Evolutionary conservation across 2,888 invertebrate species (phyloP).

Genomic region (Cryptosula pallasiana): DNA sequence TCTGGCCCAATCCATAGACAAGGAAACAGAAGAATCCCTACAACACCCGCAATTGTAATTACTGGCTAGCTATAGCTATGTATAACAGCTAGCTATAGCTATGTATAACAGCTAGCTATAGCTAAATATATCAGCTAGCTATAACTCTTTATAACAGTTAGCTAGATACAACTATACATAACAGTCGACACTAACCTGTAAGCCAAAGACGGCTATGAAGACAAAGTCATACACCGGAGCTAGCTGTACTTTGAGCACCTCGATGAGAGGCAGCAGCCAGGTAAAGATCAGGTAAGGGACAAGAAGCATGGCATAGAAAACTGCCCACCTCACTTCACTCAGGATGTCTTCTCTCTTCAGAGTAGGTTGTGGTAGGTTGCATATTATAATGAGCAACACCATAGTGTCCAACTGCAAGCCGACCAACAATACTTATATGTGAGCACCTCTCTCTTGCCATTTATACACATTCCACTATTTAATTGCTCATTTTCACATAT

Average conservation of each 20-base stretch:
- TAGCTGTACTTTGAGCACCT: background rate
- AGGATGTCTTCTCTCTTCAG: slow-evolving; percentile 19
- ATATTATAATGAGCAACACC: slow-evolving; percentile 7
- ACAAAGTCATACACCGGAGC: background rate
- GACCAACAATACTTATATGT: no score
- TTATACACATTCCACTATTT: no score
- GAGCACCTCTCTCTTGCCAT: no score
- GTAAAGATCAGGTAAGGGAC: background rate
- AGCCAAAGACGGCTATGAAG: background rate
- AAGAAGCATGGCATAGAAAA: background rate
- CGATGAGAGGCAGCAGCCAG: slow-evolving; percentile 6
- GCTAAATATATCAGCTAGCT: no score
- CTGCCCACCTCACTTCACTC: slow-evolving; percentile 9
- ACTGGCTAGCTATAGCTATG: background rate
- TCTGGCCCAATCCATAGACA: slow-evolving; percentile 7
- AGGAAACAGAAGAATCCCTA: slow-evolving; percentile 24
- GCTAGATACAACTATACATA: no score
- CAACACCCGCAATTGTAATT: background rate
- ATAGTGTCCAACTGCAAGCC: background rate
- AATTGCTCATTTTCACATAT: no score
- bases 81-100: no score
- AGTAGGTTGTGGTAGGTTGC: slow-evolving; percentile 22
- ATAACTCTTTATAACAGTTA: background rate
- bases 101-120: background rate
- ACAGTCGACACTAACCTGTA: slow-evolving; percentile 20